Conservation (phyloP, 1,140 invertebrate genomes). For the Heliconius melpomene region DNA sequence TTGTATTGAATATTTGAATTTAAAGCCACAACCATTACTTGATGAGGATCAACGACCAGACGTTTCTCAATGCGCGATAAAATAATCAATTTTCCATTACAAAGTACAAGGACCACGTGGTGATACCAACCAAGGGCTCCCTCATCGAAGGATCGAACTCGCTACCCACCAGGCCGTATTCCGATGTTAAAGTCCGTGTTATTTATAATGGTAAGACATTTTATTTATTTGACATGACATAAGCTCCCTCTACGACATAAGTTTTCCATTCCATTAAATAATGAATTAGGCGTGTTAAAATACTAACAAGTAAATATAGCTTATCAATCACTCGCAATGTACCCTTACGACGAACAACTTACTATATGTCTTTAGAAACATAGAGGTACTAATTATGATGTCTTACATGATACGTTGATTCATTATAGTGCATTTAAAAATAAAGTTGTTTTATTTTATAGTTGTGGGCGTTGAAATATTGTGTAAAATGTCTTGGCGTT, state of each 20-base stretch:
- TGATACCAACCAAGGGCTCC: conserved; percentile 83
- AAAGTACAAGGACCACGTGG: conserved; percentile 81
- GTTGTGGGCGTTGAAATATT: neutral
- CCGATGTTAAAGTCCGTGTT: conserved; percentile 81
- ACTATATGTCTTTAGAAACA: neutral
- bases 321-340: neutral
- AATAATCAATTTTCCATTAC: too few species aligned
- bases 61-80: too few species aligned
- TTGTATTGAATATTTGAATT: too few species aligned
- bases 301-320: neutral
- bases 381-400: neutral
- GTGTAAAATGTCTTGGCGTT: neutral
- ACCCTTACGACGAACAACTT: neutral
- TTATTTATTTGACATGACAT: neutral
- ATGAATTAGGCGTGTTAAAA: conserved; percentile 8
- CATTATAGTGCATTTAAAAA: neutral
- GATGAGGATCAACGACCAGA: too few species aligned
- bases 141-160: conserved; percentile 84
- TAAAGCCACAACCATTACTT: too few species aligned
- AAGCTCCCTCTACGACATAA: neutral
- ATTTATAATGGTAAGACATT: conserved; percentile 81
- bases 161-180: conserved; percentile 82
- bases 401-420: neutral
- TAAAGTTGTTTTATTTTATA: neutral
- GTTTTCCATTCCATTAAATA: conserved; percentile 1